Base-by-base conservation (phyloP, 2,888 invertebrate genomes). In the Apodemia zela region DNA sequence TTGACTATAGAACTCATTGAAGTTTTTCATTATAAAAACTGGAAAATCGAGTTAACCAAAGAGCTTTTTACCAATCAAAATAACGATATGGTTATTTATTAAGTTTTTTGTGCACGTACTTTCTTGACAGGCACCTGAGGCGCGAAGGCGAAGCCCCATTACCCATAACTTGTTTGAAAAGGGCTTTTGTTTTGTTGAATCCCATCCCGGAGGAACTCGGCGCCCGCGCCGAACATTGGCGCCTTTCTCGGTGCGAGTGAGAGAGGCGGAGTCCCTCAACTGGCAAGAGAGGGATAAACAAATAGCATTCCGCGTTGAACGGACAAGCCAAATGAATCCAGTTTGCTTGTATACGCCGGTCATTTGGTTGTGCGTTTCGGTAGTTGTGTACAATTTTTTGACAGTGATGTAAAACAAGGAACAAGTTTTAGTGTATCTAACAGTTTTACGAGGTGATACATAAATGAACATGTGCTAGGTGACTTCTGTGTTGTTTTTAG, bases 171-270 rank as follows among this genome's bases (percentile, higher is more conserved):
- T 85, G 88, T 89, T 89, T 87, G 84, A 81, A 84, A 83, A 83
- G 81, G 76, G 80, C 83, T 87, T 87, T 88, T 87, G 81, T 88
- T 89, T 89, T 87, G 87, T 85, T 78, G 76, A 79, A 79, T 73
- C 72, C 47, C 75, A 75, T 87, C 87, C 87, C 87, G 84, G 77
- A 88, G 89, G 89, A 78, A 80, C 80, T 80, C 86, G 85, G 88
- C 89, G 88, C 87, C 81, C 82, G 88, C 87, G 87, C 85, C 75
- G 77, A 77, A 73, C 82, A 82, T 82, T 88, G 89, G 90, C 89
- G 89, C 89, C 88, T 89, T 89, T 89, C 88, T 87, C 82, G 75
- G 80, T 70, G 74, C 62, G 75, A 87, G 71, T 66, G 85, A 79
- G 82, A 84, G 68, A 64, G 73, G 71, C 45, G 47, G 63, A 73